Conservation (phyloP, 2,888 invertebrate species). For the Megalurothrips usitatus region DNA sequence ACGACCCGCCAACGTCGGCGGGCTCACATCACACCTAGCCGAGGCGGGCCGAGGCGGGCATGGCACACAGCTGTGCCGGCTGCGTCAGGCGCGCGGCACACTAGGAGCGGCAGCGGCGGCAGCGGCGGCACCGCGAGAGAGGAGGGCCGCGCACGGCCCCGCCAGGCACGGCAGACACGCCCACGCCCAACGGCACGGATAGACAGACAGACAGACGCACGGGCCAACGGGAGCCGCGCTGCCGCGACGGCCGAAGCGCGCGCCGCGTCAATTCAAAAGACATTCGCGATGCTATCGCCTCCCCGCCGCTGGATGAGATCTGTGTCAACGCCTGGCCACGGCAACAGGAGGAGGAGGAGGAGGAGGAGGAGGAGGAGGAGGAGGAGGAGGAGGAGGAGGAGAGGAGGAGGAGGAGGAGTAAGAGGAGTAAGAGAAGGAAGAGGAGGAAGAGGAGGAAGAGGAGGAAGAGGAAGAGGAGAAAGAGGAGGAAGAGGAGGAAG, state of each 20-base stretch:
- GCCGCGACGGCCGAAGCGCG: neutral
- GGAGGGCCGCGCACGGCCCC: neutral
- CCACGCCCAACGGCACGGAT: neutral
- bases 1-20: too few species aligned
- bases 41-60: too few species aligned
- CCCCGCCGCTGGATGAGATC: neutral
- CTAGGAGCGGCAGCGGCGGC: too few species aligned
- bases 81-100: constrained; percentile 22
- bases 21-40: too few species aligned
- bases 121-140: too few species aligned
- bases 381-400: neutral
- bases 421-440: too few species aligned
- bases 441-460: too few species aligned
- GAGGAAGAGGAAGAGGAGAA: too few species aligned
- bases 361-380: neutral
- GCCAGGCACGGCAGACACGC: neutral
- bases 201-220: too few species aligned
- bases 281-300: neutral
- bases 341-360: neutral
- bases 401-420: constrained; percentile 12
- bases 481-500: too few species aligned
- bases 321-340: neutral
- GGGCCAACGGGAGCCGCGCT: neutral
- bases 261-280: neutral
- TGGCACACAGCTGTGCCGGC: constrained; percentile 8